Evolutionary conservation across 2,113 vertebrate genomes (phyloP), one percentile per base, ranked within the genome.

Genomic region (Lipotes vexillifer): DNA sequence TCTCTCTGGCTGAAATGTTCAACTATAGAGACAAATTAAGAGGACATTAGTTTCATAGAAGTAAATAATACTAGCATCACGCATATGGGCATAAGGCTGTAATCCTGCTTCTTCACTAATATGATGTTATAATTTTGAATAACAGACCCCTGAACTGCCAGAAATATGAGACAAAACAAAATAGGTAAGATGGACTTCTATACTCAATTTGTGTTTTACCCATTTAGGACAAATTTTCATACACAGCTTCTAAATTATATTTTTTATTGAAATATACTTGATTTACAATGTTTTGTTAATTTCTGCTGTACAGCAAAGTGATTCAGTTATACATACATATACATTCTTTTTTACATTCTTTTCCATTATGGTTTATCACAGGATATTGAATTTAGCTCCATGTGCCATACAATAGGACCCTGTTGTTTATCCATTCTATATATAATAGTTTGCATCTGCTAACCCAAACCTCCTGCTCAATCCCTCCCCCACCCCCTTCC

Each of bases 161-260:
- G 65, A 94, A 96, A 95, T 80, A 21, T 33, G 14, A 92, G n/a
- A 82, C 29, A 93, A 96, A 90, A 93, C 18, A 59, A 92, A 97
- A 81, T 4, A 96, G 18, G 63, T 41, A 93, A 92, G 38, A 83
- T 41, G 61, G 25, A 61, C 78, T 88, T 93, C 55, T 41, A 91
- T 6, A 92, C 5, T 92, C 59, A 80, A 88, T 87, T 46, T 96
- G 52, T 94, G 55, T 93, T 93, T 91, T 83, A 89, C 12, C 38
- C 27, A 72, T 78, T 77, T 88, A 93, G 57, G 93, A 78, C n/a
- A 89, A 77, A 68, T 63, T 90, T 89, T 88, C 84, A 95, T 59
- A 17, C 12, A 63, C 6, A 89, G 31, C 41, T 94, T 89, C 49
- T 80, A 78, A 89, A 90, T 84, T 93, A 88, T 36, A 49, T 46